Conservation (phyloP, 2,797 vertebrate species). For the Peromyscus attwateri region DNA sequence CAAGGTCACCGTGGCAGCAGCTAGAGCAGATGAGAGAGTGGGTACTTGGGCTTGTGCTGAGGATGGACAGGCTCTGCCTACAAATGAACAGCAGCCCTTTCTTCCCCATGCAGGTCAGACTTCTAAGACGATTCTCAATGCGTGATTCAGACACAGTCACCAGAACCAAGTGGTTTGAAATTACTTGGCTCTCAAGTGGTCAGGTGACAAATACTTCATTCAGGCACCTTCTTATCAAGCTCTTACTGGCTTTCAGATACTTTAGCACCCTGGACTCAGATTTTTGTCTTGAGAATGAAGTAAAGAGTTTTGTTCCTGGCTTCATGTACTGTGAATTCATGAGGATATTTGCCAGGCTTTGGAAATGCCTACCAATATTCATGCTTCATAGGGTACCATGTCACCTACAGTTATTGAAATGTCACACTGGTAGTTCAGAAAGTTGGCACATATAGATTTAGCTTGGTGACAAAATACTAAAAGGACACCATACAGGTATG, state of each 20-base stretch:
- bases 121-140: background rate
- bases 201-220: slow-evolving; percentile 32
- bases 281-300: slow-evolving; percentile 55
- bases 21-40: background rate
- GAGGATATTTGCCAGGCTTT: slow-evolving; percentile 26
- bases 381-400: slow-evolving; percentile 8
- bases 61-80: background rate
- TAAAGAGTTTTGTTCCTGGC: background rate
- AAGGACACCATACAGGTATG: slow-evolving; percentile 35
- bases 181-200: slow-evolving; percentile 55
- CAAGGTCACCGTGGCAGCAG: background rate
- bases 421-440: slow-evolving; percentile 24
- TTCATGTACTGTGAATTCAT: slow-evolving; percentile 13
- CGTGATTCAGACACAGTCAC: slow-evolving; percentile 34
- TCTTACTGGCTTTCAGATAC: slow-evolving; percentile 8
- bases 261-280: background rate
- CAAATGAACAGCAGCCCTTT: slow-evolving; percentile 18
- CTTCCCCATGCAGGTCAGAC: background rate
- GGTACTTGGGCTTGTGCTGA: background rate
- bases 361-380: slow-evolving; percentile 53
- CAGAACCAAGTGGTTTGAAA: slow-evolving; percentile 61
- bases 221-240: slow-evolving; percentile 44
- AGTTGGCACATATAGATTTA: slow-evolving; percentile 6
- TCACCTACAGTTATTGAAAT: slow-evolving; percentile 42
- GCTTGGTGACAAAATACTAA: slow-evolving; percentile 44